Evolutionary conservation across 2,113 vertebrate species (phyloP).

Genomic region (Cettia cetti): DNA sequence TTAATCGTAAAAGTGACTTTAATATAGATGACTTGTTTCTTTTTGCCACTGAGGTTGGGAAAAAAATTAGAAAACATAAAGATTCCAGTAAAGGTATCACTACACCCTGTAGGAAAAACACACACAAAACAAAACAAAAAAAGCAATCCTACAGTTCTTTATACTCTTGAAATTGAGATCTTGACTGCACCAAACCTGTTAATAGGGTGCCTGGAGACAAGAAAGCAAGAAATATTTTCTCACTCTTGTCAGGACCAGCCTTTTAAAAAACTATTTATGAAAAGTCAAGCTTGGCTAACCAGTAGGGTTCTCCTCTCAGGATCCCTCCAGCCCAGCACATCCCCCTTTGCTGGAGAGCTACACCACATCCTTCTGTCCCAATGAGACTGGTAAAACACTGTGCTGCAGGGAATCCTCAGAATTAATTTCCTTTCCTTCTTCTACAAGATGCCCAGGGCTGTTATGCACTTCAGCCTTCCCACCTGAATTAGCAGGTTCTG

Average conservation of each 20-base stretch:
- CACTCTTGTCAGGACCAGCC: not conserved
- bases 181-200: not conserved
- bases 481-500: not conserved
- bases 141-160: not conserved
- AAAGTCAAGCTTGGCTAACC: not conserved
- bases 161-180: not conserved
- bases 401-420: not conserved
- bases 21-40: not conserved
- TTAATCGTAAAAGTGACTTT: not conserved
- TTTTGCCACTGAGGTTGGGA: not conserved
- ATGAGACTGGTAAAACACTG: not conserved
- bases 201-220: not conserved
- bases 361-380: not conserved
- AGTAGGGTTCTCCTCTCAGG: not conserved
- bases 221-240: not conserved
- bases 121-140: not conserved
- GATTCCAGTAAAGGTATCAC: not conserved
- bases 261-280: not conserved
- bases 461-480: not conserved
- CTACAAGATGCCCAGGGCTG: not conserved
- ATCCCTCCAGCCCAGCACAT: not conserved
- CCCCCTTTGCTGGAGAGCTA: not conserved
- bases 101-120: not conserved
- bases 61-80: too few species aligned
- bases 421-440: not conserved